Evolutionary conservation across 1,140 invertebrate genomes (phyloP), one percentile per base, ranked within the genome.

Genomic region (Portunus trituberculatus): DNA sequence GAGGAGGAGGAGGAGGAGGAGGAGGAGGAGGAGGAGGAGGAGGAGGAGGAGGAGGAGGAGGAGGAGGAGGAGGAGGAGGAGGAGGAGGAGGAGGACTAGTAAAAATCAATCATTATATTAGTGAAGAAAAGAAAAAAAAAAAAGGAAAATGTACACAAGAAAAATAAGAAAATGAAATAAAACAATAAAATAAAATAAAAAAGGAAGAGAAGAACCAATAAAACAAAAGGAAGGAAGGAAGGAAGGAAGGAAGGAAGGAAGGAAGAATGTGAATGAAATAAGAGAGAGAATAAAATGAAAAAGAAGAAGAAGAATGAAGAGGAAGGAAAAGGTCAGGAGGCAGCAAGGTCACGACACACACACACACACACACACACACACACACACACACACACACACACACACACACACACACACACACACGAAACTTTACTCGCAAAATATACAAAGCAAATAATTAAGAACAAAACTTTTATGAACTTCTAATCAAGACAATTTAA

Each of bases 1-100:
- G n/a, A 28, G n/a, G n/a, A 29, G n/a, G n/a, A 29, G n/a, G n/a
- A 32, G 29, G 29, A 32, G 29, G 29, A 32, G 29, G 29, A 32
- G 29, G 39, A 32, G 39, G 87, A 89, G 87, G 39, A 45, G 39
- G 87, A 89, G 87, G 39, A 45, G 39, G 87, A 89, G 87, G 39
- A 45, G 39, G 87, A 89, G 87, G 39, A 45, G 48, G 90, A 59
- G 45, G 48, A 28, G 28, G 90, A 59, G 90, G 48, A 59, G 45
- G 48, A 48, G 45, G 48, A 45, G 48, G 90, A 52, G 90, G 20
- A 45, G 28, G 90, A 52, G 90, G 28, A 20, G 20, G 90, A 52
- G 90, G 28, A 45, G 45, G 45, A 91, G 90, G 45, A 45, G 45
- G 90, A 52, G 90, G 28, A 59, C 39, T 39, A 1, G 39, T 39